Evolutionary conservation across 35 echinoderm and acorn worm genomes (phyloP), one percentile per base, ranked within the genome.

Genomic region (Nesometra sesokonis): DNA sequence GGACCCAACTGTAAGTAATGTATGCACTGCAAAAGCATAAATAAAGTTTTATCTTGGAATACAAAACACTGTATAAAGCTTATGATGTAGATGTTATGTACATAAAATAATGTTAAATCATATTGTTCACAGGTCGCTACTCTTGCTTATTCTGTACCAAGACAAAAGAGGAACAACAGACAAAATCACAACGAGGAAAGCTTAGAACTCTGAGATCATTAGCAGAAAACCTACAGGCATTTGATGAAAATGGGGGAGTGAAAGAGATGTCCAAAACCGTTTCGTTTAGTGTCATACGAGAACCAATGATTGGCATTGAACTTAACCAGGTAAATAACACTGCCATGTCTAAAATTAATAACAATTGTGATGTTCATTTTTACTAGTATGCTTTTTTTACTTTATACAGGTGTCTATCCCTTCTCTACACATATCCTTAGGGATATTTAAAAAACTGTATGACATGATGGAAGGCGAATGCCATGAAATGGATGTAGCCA

Each of bases 371-470:
- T 43, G 5, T 43, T 43, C 4, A 43, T 7, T 43, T 4, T 67
- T 27, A 27, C 23, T 13, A 67, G 23, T 67, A 67, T 67, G 0
- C 21, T 67, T 19, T 67, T 67, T 67, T 13, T 67, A 19, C 2
- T 19, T 67, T 31, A 27, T 78, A 78, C 34, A 87, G 86, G 77
- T 87, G 8, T 31, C 78, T 36, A 77, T 87, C 27, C 86, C 86
- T 11, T 36, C 76, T 21, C 76, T 80, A 0, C 86, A 87, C 77
- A 77, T 87, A 21, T 77, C 67, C 30, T 77, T 87, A 11, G 86
- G 86, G 15, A 35, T 87, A 9, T 87, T 35, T 32, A 87, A 87
- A 40, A 78, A 77, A 77, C 76, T 87, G 57, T 87, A 36, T 34
- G 76, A 87, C 27, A 76, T 78, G 35, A 38, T 79, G 13, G 86